These are phyloP conservation scores for Podarcis lilfordi DNA, from an alignment of 2,797 vertebrate genomes.

Conservation along the genomic window DNA sequence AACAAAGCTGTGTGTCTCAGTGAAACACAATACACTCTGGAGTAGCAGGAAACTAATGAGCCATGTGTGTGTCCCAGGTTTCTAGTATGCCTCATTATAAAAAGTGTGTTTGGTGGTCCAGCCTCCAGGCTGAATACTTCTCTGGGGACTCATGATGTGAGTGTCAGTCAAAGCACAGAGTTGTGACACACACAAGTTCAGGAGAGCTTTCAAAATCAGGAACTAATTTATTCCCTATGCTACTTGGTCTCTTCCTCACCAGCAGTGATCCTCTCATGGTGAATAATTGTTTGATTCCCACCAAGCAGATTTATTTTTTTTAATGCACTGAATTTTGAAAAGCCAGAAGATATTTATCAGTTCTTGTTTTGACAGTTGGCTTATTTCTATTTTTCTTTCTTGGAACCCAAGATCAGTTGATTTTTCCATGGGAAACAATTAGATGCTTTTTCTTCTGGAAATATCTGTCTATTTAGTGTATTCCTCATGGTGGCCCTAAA, in stretches of 20 bases:
- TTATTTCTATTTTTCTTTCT: background rate
- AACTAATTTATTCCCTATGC: conserved; percentile 14
- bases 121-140: background rate
- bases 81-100: background rate
- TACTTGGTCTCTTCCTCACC: background rate
- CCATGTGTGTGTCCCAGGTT: background rate
- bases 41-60: background rate
- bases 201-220: background rate
- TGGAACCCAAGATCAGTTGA: background rate
- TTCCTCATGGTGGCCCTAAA: background rate
- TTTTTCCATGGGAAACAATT: background rate
- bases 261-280: background rate
- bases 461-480: background rate
- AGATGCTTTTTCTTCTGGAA: background rate
- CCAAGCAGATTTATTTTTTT: background rate
- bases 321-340: background rate
- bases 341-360: background rate
- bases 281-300: background rate
- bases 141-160: background rate
- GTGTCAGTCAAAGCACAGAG: background rate
- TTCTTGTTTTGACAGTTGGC: background rate
- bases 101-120: conserved; percentile 1
- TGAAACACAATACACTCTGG: background rate
- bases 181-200: background rate
- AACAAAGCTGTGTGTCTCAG: background rate